These are phyloP conservation scores for Perizoma flavofasciatum DNA, from an alignment of 2,888 invertebrate species.

Conservation along the genomic window DNA sequence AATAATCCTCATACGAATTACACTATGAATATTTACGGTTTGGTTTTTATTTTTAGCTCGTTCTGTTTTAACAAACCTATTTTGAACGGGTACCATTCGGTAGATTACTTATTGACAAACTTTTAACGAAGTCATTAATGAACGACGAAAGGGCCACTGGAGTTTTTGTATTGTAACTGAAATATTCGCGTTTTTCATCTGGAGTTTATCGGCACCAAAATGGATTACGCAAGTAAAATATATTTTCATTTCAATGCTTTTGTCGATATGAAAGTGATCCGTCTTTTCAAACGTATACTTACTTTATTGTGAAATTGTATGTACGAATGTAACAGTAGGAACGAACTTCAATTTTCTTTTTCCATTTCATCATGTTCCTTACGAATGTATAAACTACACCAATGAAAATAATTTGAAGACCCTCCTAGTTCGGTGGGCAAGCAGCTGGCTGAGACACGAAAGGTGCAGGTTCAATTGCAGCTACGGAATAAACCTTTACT, in stretches of 20 bases:
- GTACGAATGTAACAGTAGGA: slow-evolving; percentile 5
- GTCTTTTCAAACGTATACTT: slow-evolving; percentile 13
- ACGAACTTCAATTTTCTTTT: slow-evolving; percentile 21
- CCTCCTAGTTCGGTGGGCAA: too few species aligned
- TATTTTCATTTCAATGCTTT: slow-evolving; percentile 10
- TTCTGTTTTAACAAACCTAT: too few species aligned
- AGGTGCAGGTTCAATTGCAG: too few species aligned
- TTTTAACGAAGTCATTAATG: slow-evolving; percentile 64
- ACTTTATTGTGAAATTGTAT: slow-evolving; percentile 11
- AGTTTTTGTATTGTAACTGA: slow-evolving; percentile 8
- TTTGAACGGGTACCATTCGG: slow-evolving; percentile 28
- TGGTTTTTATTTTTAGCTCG: too few species aligned
- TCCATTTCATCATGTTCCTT: slow-evolving; percentile 11
- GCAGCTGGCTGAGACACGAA: too few species aligned
- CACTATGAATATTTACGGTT: too few species aligned
- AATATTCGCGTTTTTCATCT: slow-evolving; percentile 11
- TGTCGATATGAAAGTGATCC: slow-evolving; percentile 19
- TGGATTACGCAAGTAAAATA: background rate
- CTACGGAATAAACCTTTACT: too few species aligned
- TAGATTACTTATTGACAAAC: slow-evolving; percentile 45
- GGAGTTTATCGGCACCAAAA: background rate
- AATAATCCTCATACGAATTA: too few species aligned
- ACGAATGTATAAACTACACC: slow-evolving; percentile 1
- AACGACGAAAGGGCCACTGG: slow-evolving; percentile 23
- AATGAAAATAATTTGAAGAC: too few species aligned